phyloP scores from a whole-genome alignment of 2,113 vertebrate genomes.

The Scytalopus superciliaris region DNA sequence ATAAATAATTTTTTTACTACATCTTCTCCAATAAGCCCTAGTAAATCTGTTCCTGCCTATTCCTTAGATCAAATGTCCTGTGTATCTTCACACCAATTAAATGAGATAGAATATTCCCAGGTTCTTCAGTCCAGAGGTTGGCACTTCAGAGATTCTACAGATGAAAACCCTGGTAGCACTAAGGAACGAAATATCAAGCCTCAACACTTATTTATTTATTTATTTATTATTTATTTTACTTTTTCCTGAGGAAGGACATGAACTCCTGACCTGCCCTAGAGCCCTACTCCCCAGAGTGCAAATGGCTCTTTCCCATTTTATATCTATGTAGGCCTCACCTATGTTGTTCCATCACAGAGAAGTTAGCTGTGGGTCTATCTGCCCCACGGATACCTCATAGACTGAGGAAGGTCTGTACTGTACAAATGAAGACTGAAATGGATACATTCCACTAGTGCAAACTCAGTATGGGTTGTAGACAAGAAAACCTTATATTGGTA shows the following conservation, averaged over 20 bases:
- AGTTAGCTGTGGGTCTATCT: background rate
- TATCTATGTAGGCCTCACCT: background rate
- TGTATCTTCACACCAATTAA: background rate
- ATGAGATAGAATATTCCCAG: background rate
- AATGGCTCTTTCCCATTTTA: background rate
- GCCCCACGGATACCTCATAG: background rate
- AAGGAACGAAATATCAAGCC: background rate
- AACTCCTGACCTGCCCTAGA: background rate
- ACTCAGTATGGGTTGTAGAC: background rate
- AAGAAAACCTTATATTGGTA: background rate
- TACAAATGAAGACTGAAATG: background rate
- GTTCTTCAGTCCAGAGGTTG: background rate
- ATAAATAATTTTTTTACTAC: background rate
- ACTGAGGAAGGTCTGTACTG: background rate
- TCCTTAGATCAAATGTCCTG: background rate
- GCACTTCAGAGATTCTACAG: background rate
- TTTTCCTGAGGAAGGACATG: background rate
- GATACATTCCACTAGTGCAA: background rate
- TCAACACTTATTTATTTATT: background rate
- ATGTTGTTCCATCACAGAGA: background rate
- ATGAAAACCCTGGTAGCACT: background rate
- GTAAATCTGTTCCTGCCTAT: background rate
- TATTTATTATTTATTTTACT: background rate
- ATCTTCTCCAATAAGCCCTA: background rate
- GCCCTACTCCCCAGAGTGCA: background rate